Conservation (phyloP, 2,888 invertebrate genomes). For the Agrochola macilenta region DNA sequence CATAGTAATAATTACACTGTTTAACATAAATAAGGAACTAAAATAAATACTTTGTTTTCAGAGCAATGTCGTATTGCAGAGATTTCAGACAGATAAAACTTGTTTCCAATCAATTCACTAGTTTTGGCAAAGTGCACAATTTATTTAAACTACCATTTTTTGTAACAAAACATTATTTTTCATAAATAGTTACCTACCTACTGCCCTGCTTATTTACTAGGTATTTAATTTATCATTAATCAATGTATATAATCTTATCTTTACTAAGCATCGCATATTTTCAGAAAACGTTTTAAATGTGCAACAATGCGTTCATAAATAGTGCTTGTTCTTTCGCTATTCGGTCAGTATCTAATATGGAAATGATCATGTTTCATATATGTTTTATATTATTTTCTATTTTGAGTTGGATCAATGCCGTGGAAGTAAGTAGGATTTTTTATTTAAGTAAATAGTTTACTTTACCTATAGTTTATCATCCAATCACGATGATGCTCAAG, state of each 20-base stretch:
- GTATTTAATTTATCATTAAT: slow-evolving; percentile 3
- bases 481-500: too few species aligned
- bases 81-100: background rate
- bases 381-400: slow-evolving; percentile 1
- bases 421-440: slow-evolving; percentile 34
- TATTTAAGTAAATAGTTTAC: background rate
- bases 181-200: too few species aligned
- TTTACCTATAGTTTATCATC: too few species aligned
- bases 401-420: slow-evolving; percentile 8
- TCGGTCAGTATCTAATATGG: background rate
- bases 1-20: too few species aligned
- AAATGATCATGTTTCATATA: slow-evolving; percentile 14
- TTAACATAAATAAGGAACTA: too few species aligned
- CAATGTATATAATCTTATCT: slow-evolving; percentile 21
- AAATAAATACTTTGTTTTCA: too few species aligned
- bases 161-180: background rate
- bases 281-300: background rate
- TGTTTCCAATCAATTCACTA: background rate
- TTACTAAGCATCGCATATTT: background rate
- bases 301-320: background rate
- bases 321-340: background rate
- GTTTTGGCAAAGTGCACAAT: background rate
- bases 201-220: too few species aligned
- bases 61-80: too few species aligned
- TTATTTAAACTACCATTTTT: slow-evolving; percentile 1